Evolutionary conservation across 2,888 invertebrate genomes (phyloP).

Genomic region (Drosophila prostipennis): DNA sequence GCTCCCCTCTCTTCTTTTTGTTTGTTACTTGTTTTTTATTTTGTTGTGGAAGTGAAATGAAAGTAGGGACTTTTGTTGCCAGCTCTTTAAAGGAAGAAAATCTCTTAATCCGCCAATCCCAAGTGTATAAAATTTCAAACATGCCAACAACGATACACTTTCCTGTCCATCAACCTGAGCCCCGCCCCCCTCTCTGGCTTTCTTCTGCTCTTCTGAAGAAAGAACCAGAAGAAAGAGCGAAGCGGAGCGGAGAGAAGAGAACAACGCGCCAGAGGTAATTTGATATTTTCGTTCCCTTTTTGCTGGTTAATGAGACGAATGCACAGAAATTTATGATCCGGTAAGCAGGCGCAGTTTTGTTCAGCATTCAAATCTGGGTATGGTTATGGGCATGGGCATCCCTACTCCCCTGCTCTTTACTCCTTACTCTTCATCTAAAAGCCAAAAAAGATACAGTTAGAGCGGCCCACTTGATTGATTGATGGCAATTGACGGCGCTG

Average conservation of each 20-base stretch:
- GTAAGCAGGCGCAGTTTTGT: conserved; percentile 79
- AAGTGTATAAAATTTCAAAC: conserved; percentile 77
- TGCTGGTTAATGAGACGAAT: conserved; percentile 80
- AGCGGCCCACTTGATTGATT: conserved; percentile 53
- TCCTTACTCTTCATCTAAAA: background rate
- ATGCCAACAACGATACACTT: conserved; percentile 76
- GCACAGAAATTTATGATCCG: conserved; percentile 81
- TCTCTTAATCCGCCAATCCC: conserved; percentile 72
- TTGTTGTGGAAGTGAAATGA: conserved; percentile 40
- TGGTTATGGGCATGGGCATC: background rate
- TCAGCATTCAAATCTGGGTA: conserved; percentile 57
- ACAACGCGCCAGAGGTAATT: conserved; percentile 51
- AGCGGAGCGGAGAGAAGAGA: background rate
- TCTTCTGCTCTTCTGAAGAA: conserved; percentile 61
- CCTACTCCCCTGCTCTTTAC: background rate
- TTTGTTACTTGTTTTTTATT: background rate
- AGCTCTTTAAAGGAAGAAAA: conserved; percentile 52
- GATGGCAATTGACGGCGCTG: conserved; percentile 67
- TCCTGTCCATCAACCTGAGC: conserved; percentile 72
- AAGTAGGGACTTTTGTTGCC: conserved; percentile 37
- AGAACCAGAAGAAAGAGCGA: conserved; percentile 25
- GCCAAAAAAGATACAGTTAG: conserved; percentile 23
- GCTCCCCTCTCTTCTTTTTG: background rate
- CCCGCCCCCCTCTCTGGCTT: conserved; percentile 5
- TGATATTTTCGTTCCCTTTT: conserved; percentile 77